Percentiles rank a stretch among this genome's conserved stretches.
These are phyloP conservation scores for Actinopyga echinites DNA, from an alignment of 53 echinoderm and acorn worm species.

Conservation along the genomic window DNA sequence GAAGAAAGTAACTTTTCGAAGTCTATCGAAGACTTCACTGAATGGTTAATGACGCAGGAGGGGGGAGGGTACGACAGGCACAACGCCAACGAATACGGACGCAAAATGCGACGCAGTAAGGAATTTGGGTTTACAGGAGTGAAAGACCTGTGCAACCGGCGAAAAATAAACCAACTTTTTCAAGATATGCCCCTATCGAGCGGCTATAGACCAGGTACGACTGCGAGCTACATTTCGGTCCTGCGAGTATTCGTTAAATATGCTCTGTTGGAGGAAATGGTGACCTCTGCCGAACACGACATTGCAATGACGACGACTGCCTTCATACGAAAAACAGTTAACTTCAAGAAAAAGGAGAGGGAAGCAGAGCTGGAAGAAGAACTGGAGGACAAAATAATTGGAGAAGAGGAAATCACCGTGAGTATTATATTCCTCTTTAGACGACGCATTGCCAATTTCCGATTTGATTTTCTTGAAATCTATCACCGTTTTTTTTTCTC, in stretches of 20 bases:
- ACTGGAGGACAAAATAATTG: not conserved
- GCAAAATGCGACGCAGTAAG: not conserved
- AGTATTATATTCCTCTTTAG: not conserved
- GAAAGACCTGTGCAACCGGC: not conserved
- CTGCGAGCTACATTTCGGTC: not conserved
- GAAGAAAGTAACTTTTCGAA: not conserved
- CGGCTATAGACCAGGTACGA: not conserved
- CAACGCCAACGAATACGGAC: not conserved
- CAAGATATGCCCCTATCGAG: not conserved
- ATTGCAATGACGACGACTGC: not conserved
- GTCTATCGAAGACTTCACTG: not conserved
- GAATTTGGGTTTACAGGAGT: not conserved
- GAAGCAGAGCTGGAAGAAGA: not conserved
- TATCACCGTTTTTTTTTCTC: not conserved
- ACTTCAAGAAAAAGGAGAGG: not conserved
- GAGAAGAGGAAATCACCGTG: conserved; percentile 1
- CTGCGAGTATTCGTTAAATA: not conserved
- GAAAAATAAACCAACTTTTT: not conserved
- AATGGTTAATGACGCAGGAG: not conserved
- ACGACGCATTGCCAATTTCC: too few relatives aligned
- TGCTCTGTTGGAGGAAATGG: not conserved
- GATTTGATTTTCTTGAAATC: not conserved
- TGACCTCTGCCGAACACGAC: not conserved
- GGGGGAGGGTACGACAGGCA: not conserved
- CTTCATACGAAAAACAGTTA: not conserved